Base-by-base conservation (phyloP, 1,140 invertebrate species). In the Sinonovacula constricta region DNA sequence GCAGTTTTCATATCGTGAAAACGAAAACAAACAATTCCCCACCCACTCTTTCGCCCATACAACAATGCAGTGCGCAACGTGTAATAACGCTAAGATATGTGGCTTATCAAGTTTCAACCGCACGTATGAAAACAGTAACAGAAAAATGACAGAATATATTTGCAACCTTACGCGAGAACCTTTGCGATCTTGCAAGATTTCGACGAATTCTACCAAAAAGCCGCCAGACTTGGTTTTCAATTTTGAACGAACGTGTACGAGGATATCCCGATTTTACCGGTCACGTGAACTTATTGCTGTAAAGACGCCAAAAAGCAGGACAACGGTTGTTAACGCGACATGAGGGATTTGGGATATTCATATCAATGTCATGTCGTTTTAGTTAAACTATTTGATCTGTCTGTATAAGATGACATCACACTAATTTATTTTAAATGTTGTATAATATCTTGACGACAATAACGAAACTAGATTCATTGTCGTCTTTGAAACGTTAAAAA, bases 31-130 rank as follows among this genome's bases (percentile, higher is more conserved):
- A 53, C 22, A 14, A 36, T 59, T 59, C 68, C 68, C 68, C 68
- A 70, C 68, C 68, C 68, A 70, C 56, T 26, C 15, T 15, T 39
- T 39, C 45, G 26, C 51, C 68, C 68, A 70, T 70, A 70, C 68
- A 70, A 70, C 68, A 70, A 53, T 59, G 31, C 34, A 33, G 39
- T 10, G 53, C 54, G 59, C 31, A 26, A 39, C 33, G 33, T 24
- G 60, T 63, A 63, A 24, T 63, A 63, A 63, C 60, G 34, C 28
- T 63, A 2, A 31, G 14, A 24, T 63, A 39, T 39, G 31, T 1
- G 12, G 12, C 7, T 1, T n/a, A 39, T 63, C 4, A 14, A 39
- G 18, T 1, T 5, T 14, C 26, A 22, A 1, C 4, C 4, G 0
- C 1, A 36, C 5, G 10, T 63, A 26, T 36, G 24, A 5, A 4